Evolutionary conservation across 2,888 invertebrate species (phyloP), one percentile per base, ranked within the genome.

Genomic region (Ecliptopera silaceata): DNA sequence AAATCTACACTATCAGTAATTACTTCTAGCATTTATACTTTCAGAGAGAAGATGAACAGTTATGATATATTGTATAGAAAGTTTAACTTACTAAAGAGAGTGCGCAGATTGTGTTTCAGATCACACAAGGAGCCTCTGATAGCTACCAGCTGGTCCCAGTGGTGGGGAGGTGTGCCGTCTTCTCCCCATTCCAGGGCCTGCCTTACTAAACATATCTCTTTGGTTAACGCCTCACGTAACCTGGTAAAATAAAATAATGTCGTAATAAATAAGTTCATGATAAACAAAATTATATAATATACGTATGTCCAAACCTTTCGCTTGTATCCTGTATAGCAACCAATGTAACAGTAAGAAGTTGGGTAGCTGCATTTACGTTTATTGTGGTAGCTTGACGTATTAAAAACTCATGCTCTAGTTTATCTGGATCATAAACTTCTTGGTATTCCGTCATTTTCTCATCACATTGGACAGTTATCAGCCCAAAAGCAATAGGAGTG

Each of bases 241-340:
- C 92, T 92, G 61, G 29, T 38, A 8, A 48, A 43, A n/a, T n/a
- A n/a, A n/a, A n/a, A n/a, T n/a, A n/a, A n/a, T n/a, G n/a, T n/a
- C n/a, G n/a, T n/a, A 57, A 5, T 39, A 2, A n/a, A 39, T n/a
- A 20, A 2, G 2, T 34, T 6, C 13, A 6, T 13, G 32, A 32
- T 20, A 20, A 20, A 20, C 2, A 20, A 20, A 20, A 20, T 20
- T 20, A 20, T 20, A 20, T 26, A 26, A 6, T 26, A 8, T 26
- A 26, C 8, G 10, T 26, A 38, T 12, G 15, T 61, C 53, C 65
- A 60, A 76, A 92, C 88, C 88, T 86, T 74, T 91, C 86, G 67
- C 90, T 91, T 15, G 91, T 90, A 62, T 93, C 92, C 68, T 92
- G 86, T 64, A 92, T 88, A 47, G 92, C 92, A n/a, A 92, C 86